Conservation (phyloP, 2,797 vertebrate genomes). For the Vipera latastei region DNA sequence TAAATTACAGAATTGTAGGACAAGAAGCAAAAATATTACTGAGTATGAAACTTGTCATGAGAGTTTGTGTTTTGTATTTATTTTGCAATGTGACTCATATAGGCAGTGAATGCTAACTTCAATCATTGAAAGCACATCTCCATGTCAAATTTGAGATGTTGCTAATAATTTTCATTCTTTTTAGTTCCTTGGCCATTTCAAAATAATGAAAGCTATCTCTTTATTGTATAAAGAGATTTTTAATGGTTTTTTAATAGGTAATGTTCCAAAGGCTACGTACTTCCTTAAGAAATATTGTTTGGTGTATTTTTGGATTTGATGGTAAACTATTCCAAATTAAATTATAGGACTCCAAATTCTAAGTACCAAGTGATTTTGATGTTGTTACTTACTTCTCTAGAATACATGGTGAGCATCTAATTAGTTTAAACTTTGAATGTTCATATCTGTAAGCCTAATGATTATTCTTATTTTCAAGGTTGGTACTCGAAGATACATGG, state of each 20-base stretch:
- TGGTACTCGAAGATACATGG: constrained; percentile 95
- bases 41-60: neutral
- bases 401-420: neutral
- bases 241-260: neutral
- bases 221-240: neutral
- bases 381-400: neutral
- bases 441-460: neutral
- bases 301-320: neutral
- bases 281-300: neutral
- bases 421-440: neutral
- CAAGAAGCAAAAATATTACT: neutral
- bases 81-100: neutral
- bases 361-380: neutral
- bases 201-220: neutral
- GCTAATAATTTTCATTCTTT: neutral
- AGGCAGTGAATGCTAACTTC: neutral
- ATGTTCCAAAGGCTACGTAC: neutral
- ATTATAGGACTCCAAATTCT: neutral
- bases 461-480: constrained; percentile 73
- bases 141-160: neutral
- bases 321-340: neutral
- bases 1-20: neutral
- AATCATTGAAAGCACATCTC: neutral
- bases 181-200: neutral
- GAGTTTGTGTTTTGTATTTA: neutral